Conservation (phyloP, 2,888 invertebrate species). For the Aphelenchoides bicaudatus region DNA sequence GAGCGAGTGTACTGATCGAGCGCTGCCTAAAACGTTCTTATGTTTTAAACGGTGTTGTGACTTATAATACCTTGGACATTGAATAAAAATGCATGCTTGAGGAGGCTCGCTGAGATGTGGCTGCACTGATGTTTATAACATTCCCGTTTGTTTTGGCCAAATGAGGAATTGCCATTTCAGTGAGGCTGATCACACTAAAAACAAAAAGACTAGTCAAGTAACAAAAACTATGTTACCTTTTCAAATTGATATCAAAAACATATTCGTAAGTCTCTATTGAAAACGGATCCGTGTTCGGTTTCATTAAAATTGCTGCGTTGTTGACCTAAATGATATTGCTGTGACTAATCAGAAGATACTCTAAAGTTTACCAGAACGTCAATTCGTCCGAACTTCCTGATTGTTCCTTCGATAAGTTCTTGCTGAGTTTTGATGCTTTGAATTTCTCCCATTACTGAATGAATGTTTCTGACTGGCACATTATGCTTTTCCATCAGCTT, state of each 20-base stretch:
- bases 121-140: conserved; percentile 8
- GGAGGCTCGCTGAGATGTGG: background rate
- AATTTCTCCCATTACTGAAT: background rate
- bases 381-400: conserved; percentile 9
- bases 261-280: conserved; percentile 11
- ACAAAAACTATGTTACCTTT: background rate
- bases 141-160: background rate
- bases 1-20: conserved; percentile 13
- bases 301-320: conserved; percentile 5
- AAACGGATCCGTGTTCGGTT: background rate
- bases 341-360: too few relatives aligned
- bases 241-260: conserved; percentile 6
- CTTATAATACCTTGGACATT: too few relatives aligned
- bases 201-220: background rate
- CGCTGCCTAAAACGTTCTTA: too few relatives aligned
- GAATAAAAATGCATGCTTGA: conserved; percentile 1
- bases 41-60: too few relatives aligned
- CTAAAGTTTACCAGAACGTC: conserved; percentile 4
- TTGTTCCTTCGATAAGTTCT: conserved; percentile 5
- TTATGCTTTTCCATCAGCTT: background rate
- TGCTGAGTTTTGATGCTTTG: background rate
- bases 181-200: conserved; percentile 5
- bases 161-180: background rate
- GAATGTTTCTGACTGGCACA: background rate
- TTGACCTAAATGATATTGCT: background rate